Evolutionary conservation across 2,888 invertebrate species (phyloP).

Genomic region (Eupsilia transversa): DNA sequence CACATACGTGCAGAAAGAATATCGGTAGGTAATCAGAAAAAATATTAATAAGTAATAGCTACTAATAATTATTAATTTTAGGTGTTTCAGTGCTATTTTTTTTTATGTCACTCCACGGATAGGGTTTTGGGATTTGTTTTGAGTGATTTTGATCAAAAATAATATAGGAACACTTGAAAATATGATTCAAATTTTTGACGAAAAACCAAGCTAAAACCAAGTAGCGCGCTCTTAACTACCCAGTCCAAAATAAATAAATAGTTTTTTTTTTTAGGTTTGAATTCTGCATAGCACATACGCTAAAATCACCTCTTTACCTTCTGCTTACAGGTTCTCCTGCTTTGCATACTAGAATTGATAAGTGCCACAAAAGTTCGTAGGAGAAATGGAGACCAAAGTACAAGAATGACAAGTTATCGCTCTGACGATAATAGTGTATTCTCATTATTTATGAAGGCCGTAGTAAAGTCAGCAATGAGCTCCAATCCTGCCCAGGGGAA

Average conservation of each 20-base stretch:
- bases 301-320: not conserved
- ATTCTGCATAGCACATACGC: not conserved
- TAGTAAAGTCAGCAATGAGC: not conserved
- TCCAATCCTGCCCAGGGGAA: too few relatives aligned
- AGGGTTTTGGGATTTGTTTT: not conserved
- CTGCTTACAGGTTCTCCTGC: constrained; percentile 6
- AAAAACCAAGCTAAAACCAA: not conserved
- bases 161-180: not conserved
- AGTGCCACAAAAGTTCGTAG: not conserved
- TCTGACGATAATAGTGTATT: too few relatives aligned
- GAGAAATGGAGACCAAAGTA: not conserved
- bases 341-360: constrained; percentile 8
- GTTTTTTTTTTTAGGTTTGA: not conserved
- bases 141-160: not conserved
- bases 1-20: too few relatives aligned
- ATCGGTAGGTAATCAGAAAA: too few relatives aligned
- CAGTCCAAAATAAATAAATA: not conserved
- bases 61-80: too few relatives aligned
- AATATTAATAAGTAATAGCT: too few relatives aligned
- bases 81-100: not conserved
- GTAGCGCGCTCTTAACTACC: not conserved
- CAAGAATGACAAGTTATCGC: not conserved
- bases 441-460: not conserved
- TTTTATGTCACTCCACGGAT: not conserved
- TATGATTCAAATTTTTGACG: not conserved